Base-by-base conservation (phyloP, 2,888 invertebrate species). In the Cerastis leucographa region DNA sequence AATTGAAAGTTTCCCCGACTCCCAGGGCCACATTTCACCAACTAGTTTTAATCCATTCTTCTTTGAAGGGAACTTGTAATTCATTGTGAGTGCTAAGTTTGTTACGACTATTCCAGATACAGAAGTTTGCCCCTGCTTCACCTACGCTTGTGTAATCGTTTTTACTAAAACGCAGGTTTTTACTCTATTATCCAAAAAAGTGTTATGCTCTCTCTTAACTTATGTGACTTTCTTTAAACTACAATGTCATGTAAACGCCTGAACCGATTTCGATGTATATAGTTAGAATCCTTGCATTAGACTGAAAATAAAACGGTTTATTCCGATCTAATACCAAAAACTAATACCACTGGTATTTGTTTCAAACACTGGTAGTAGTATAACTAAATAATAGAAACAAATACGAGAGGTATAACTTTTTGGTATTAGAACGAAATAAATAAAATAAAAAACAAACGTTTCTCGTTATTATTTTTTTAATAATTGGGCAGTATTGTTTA, bases 1-100 rank as follows among this genome's bases (percentile, higher is more conserved):
- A 96, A 96, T 95, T 96, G 94, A 94, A 96, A 96, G 95, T 96
- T 96, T 89, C 88, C 90, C 92, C 80, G 40, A 91, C 92, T 93
- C 90, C 90, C 94, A 93, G 93, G 93, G 93, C 89, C 93, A 92
- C 93, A 95, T 93, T 95, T 93, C 89, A 90, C 93, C 87, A 94
- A 94, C 93, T 96, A 95, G 95, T 95, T 96, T 96, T 95, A 96
- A 96, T 96, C 96, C 95, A 95, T 95, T 96, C 95, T 94, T 93
- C 92, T 94, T 94, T 93, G 94, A 92, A 95, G 92, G 94, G 93
- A 95, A 95, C 93, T 96, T 96, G 93, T 96, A 96, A 96, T 96
- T 96, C 96, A 96, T 95, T 94, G 95, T 92, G 94, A 96, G 96
- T 96, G 96, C 94, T 93, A 96, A 96, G 96, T 96, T 96, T 88